Base-by-base conservation (phyloP, 2,888 invertebrate genomes). In the Galerucella nymphaeae region DNA sequence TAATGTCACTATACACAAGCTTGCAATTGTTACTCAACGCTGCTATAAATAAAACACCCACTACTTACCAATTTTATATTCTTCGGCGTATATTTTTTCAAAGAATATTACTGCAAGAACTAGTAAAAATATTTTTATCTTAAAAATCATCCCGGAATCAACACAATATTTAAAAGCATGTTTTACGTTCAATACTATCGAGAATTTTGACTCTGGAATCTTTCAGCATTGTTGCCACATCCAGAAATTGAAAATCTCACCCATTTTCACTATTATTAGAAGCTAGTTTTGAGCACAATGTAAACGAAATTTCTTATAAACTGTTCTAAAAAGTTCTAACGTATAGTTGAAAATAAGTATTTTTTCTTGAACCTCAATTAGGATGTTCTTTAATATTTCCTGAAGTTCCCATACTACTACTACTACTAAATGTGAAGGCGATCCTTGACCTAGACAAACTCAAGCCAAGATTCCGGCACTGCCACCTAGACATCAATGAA, bases 51-150 rank as follows among this genome's bases (percentile, higher is more conserved):
- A 61, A 18, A 55, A 63, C 66, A 62, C 53, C 30, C 38, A 13
- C 20, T 68, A 70, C 64, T 53, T 38, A 75, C 75, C 75, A 64
- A 75, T 68, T 67, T 69, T 73, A 59, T 73, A 75, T 18, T 69
- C 58, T 69, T 74, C 53, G 13, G 73, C 67, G 48, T 57, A 42
- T 10, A 45, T 64, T 38, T 61, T 66, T 50, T 67, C 67, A 53
- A 55, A 67, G 41, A 64, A 48, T 23, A 71, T 16, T 23, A 74
- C 57, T 38, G 67, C 41, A 20, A 64, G 41, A 10, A 72, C 42
- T 18, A 70, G 55, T 50, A 64, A 11, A 11, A 20, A 62, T 42
- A 18, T 58, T 53, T 70, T 72, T 57, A 18, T 50, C 11, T 38
- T 30, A 48, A 74, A 74, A 74, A 67, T 48, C 74, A 74, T 74